A percentile compares a stretch with the other conserved stretches of the same genome.
Conservation (phyloP, 2,797 vertebrate genomes). For the Microtus obscurus region DNA sequence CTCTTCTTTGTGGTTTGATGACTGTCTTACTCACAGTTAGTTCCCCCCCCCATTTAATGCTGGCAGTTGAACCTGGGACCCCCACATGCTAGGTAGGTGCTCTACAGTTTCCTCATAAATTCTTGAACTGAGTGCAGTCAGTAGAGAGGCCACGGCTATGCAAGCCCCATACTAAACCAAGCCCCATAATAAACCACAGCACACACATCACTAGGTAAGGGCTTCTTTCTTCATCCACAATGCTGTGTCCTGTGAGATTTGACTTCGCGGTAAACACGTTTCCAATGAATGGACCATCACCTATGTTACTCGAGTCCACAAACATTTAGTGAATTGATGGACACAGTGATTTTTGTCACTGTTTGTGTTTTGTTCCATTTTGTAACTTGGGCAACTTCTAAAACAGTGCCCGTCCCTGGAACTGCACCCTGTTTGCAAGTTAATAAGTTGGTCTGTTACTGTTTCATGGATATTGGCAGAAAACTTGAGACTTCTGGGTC, state of each 20-base stretch:
- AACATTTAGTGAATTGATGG: neutral
- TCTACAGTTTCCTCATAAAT: neutral
- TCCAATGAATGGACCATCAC: neutral
- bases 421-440: neutral
- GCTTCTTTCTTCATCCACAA: neutral
- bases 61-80: neutral
- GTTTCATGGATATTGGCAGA: slow-evolving; percentile 22
- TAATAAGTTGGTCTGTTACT: slow-evolving; percentile 11
- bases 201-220: neutral
- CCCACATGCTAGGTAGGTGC: neutral
- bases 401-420: slow-evolving; percentile 11
- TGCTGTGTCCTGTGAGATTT: neutral
- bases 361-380: slow-evolving; percentile 18
- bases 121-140: neutral
- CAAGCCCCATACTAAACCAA: neutral
- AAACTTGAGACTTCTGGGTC: slow-evolving; percentile 15
- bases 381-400: neutral
- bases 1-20: neutral
- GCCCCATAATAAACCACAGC: neutral
- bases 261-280: neutral
- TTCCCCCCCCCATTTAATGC: neutral
- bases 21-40: neutral
- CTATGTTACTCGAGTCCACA: neutral
- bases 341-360: neutral
- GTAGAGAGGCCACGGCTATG: neutral